Percentiles rank a stretch among this genome's conserved stretches.
Conservation (phyloP, 2,113 vertebrate species). For the Oncorhynchus keta region DNA sequence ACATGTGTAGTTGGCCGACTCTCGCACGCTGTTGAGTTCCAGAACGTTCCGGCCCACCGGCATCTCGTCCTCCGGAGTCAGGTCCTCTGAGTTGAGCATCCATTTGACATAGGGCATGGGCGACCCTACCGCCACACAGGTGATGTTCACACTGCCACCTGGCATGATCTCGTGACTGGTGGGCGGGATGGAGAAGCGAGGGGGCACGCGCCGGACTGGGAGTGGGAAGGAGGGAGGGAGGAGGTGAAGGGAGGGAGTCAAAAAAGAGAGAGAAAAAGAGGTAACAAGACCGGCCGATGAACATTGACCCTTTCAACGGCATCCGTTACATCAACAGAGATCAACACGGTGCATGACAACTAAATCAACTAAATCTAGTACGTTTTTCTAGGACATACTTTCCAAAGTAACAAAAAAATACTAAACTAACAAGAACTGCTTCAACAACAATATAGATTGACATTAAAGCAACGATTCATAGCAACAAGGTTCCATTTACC, state of each 20-base stretch:
- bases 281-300: constrained; percentile 76
- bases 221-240: constrained; percentile 70
- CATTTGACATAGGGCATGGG: constrained; percentile 99
- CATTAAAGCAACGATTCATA: constrained; percentile 97
- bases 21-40: constrained; percentile 91
- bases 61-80: constrained; percentile 97
- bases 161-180: constrained; percentile 98
- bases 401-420: constrained; percentile 69
- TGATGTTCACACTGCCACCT: constrained; percentile 97
- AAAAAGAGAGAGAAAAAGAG: constrained; percentile 76
- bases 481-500: constrained; percentile 98
- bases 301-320: constrained; percentile 69
- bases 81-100: constrained; percentile 95
- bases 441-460: constrained; percentile 97
- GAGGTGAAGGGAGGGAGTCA: constrained; percentile 75
- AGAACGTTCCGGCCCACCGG: constrained; percentile 96
- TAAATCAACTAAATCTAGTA: constrained; percentile 46
- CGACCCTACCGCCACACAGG: constrained; percentile 96
- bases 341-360: constrained; percentile 62
- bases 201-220: constrained; percentile 95
- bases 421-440: constrained; percentile 88
- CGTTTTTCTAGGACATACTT: not conserved
- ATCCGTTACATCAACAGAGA: constrained; percentile 61
- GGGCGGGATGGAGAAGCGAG: constrained; percentile 96
- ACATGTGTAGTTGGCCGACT: constrained; percentile 98